Conservation (phyloP, 2,888 invertebrate genomes). For the Archaeoteleia sp. region DNA sequence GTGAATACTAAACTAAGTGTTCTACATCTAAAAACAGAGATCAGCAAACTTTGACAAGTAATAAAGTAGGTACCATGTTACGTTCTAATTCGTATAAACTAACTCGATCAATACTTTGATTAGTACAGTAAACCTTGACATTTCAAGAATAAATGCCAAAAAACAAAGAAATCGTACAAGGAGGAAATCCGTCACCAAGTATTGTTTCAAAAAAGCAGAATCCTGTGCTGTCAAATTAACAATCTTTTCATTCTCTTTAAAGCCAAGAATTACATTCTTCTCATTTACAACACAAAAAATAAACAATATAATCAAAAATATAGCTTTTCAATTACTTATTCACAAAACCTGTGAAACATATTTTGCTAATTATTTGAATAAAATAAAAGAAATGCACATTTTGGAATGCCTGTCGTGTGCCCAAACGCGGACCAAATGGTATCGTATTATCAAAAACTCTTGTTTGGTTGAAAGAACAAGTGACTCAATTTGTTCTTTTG, state of each 20-base stretch:
- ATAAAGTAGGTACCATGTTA: slow-evolving; percentile 73
- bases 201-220: slow-evolving; percentile 37
- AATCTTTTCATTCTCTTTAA: slow-evolving; percentile 20
- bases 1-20: slow-evolving; percentile 37
- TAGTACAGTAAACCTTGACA: slow-evolving; percentile 50
- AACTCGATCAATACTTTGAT: slow-evolving; percentile 53
- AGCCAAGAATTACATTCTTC: no score
- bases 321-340: no score
- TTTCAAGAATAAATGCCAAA: slow-evolving; percentile 28
- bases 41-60: slow-evolving; percentile 74
- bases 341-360: no score
- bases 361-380: no score
- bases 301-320: no score
- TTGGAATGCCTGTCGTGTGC: no score
- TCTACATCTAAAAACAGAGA: slow-evolving; percentile 63
- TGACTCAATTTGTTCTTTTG: slow-evolving; percentile 13
- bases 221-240: no score
- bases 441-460: no score
- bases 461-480: neutral
- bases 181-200: slow-evolving; percentile 67
- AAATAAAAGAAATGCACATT: no score
- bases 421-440: no score
- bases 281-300: no score
- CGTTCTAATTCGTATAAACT: slow-evolving; percentile 50
- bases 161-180: slow-evolving; percentile 41